Base-by-base conservation (phyloP, 2,797 vertebrate genomes). In the Remorina albescens region DNA sequence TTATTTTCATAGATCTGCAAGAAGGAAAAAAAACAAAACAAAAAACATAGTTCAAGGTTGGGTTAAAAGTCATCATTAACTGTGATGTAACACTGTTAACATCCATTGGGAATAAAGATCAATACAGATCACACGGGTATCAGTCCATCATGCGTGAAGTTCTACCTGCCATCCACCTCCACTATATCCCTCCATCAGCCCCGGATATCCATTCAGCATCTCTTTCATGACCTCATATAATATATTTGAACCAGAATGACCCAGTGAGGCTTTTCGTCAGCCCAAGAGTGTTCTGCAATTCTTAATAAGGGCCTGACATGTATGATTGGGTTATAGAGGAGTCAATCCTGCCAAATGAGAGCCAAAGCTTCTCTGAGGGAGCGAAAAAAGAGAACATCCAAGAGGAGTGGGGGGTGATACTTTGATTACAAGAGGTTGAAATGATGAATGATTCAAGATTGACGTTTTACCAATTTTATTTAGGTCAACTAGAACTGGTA, bases 171-270 rank as follows among this genome's bases (percentile, higher is more conserved):
- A 5, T 46, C 65, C 68, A 34, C 37, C 56, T 66, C 32, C 7
- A 18, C 59, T 13, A 66, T 73, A 32, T 53, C 37, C 67, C 61
- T 70, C 62, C 4, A 6, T 25, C 39, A 79, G 39, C 54, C 53
- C 56, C 69, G 62, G 66, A 66, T 65, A 70, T 59, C 55, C 59
- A 49, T 76, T 65, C 50, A 74, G 15, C 55, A 60, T 78, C 12
- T 65, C 42, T 64, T 66, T 46, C 42, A 60, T 68, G 61, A 75
- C 58, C 72, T 74, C 55, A 13, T 66, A 21, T 76, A 68, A 82
- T 51, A 69, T 71, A 73, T 84, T 53, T 71, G 37, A 69, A 64
- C 37, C 34, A 49, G 8, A 50, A 15, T 66, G 67, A 77, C 70
- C 75, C 57, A 2, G 26, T 15, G 36, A 53, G 55, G 23, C 7